Base-by-base conservation (phyloP, 2,113 vertebrate genomes). In the Pollachius pollachius region DNA sequence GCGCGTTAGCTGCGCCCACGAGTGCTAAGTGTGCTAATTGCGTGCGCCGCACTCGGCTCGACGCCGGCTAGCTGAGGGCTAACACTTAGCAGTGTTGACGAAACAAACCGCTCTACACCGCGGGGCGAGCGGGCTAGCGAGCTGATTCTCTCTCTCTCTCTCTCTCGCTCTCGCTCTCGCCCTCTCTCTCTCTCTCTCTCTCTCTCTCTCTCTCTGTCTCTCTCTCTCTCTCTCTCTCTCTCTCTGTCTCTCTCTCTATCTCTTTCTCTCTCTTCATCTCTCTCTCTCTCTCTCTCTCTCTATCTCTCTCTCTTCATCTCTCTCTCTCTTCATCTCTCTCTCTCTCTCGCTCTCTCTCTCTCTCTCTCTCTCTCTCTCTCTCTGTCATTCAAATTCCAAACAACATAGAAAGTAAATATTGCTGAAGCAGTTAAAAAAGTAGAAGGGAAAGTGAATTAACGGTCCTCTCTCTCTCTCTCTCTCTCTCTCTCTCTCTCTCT, bases 191-290 rank as follows among this genome's bases (percentile, higher is more conserved):
- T 25, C 48, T 23, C 12, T 71, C 74, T 87, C 64, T 64, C 78
- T 87, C 86, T 82, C 15, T 13, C 84, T 52, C 78, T 88, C 85
- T 71, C 74, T 87, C 59, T 64, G 78, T 87, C 86, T 82, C 75
- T 93, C 98, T 97, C 92, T 99, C 97, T 94, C 98, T 99, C 91
- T 99, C 97, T 41, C 11, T 41, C 2, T 41, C 2, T 41, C 6
- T 7, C 2, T 41, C 37, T 41, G 6, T 41, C 2, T 9, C 37
- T 27, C 2, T 27, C 27, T 27, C 2, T 27, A 2, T 27, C 2
- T 27, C 27, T 27, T 2, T 27, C 27, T 27, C 2, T 27, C 27
- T 27, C 27, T 27, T 4, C 4, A 4, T 27, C 11, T 41, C 37
- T 41, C 37, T 41, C 6, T 7, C 37, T 41, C 37, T 41, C 37